Base-by-base conservation (phyloP, 2,797 vertebrate genomes). In the Emys orbicularis region DNA sequence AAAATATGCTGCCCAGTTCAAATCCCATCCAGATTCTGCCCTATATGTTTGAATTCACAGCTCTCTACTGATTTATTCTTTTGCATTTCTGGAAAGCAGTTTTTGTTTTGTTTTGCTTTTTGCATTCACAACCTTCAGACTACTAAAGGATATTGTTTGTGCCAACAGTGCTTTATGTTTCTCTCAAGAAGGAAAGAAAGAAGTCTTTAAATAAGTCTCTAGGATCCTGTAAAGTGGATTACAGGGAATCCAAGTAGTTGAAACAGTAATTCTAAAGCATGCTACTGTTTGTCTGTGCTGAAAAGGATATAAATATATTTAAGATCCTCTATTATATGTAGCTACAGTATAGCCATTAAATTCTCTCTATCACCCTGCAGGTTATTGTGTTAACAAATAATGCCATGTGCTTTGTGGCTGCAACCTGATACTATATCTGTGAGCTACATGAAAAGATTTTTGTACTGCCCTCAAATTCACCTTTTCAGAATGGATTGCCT, bases 381-480 rank as follows among this genome's bases (percentile, higher is more conserved):
- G 81, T 84, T 95, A 90, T 77, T 94, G 68, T 93, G 79, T 65
- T 93, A 89, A 91, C 59, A 96, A 95, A 94, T 86, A 95, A 91
- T 4, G 37, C 47, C 72, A 25, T 9, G n/a, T 88, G 29, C 3
- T 92, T 90, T 77, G 68, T 87, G 77, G 47, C 89, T 57, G 49
- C 88, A 34, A 21, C 87, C 50, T 87, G 85, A 87, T 44, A 68
- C n/a, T 94, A 6, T 83, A 82, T 53, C 59, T 72, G 65, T 77
- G n/a, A 0, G 0, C 19, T 44, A 92, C 86, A 94, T 76, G 37
- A 93, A 89, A 91, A 88, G 5, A 74, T 76, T 56, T 92, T 84
- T 84, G 27, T 29, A 80, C n/a, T 84, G 53, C 41, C 84, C 92
- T 15, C 1, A 83, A 80, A 93, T 80, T 95, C 87, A 90, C 90